A percentile compares a stretch with the other conserved stretches of the same genome.
phyloP scores from a whole-genome alignment of 2,797 vertebrate species.

The Arctocebus calabarensis region DNA sequence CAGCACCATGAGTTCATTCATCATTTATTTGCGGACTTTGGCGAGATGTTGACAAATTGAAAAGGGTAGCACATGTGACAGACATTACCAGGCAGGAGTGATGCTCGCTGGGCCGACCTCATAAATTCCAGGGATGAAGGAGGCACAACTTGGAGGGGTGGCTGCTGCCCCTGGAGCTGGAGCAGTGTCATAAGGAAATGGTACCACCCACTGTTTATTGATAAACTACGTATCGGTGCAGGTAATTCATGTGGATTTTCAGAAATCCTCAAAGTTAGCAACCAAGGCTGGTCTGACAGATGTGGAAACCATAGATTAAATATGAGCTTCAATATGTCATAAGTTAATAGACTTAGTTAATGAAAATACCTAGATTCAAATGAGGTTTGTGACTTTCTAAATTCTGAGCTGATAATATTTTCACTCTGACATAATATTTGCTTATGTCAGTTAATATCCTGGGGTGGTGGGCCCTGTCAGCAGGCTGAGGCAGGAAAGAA shows the following conservation, averaged over 20 bases:
- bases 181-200: background rate
- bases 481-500: background rate
- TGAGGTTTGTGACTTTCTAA: background rate
- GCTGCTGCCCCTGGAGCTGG: background rate
- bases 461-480: fast-evolving
- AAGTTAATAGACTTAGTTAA: background rate
- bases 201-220: background rate
- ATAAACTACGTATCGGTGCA: background rate
- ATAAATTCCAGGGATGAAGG: background rate
- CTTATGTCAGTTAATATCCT: fast-evolving
- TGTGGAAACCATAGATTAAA: background rate
- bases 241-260: background rate
- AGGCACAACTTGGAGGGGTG: too few species aligned
- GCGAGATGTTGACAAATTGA: background rate
- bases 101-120: background rate
- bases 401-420: background rate
- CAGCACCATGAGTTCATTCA: background rate
- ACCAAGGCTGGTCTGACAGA: background rate
- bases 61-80: background rate
- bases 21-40: background rate
- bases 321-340: background rate
- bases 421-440: background rate
- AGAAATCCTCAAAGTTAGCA: background rate
- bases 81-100: background rate
- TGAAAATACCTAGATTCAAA: background rate